Evolutionary conservation across 2,797 vertebrate genomes (phyloP).

Genomic region (Adrianichthys oophorus): DNA sequence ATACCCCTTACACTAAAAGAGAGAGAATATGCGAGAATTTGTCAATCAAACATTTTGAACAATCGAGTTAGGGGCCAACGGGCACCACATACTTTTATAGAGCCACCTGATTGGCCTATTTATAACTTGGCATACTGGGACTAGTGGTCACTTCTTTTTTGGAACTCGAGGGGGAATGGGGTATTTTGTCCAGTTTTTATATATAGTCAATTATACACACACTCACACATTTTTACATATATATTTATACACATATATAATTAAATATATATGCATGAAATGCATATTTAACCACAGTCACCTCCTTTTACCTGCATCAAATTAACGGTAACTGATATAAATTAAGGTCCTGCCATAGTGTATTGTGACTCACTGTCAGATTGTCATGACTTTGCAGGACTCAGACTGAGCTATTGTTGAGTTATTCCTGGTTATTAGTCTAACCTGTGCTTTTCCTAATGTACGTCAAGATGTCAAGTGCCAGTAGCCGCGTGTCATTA

Average conservation of each 20-base stretch:
- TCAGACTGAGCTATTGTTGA: slow-evolving; percentile 2
- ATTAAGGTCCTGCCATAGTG: background rate
- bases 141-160: no score
- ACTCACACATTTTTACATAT: background rate
- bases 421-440: slow-evolving; percentile 8
- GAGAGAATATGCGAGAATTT: no score
- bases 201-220: background rate
- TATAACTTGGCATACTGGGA: no score
- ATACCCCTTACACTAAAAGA: no score
- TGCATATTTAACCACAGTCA: background rate
- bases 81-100: no score
- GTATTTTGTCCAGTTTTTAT: no score
- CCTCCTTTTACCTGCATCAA: no score
- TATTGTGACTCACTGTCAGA: background rate
- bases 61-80: no score
- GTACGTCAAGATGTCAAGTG: background rate
- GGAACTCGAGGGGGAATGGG: no score
- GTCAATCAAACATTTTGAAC: no score
- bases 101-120: no score
- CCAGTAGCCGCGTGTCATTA: background rate
- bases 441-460: background rate
- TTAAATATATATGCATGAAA: background rate
- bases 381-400: slow-evolving; percentile 1
- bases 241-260: background rate
- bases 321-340: background rate